Base-by-base conservation (phyloP, 1,140 invertebrate genomes). In the Rhyacophila brunnea region DNA sequence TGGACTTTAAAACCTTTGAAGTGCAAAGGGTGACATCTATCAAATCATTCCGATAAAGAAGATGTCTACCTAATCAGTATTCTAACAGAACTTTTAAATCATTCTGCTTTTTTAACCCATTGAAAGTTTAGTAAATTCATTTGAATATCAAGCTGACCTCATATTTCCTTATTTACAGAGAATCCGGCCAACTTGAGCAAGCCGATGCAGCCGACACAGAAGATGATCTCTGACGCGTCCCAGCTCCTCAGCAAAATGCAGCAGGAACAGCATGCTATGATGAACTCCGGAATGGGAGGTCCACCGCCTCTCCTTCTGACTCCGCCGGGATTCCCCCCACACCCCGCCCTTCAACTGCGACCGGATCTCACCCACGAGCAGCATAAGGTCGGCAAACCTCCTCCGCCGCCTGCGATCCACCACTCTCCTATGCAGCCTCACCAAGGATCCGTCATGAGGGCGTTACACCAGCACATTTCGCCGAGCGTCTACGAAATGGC, bases 401-500 rank as follows among this genome's bases (percentile, higher is more conserved):
- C 69, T 35, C 71, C 65, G 60, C 70, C 58, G 54, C 66, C 43
- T 49, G 76, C 75, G 50, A 80, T 75, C 53, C 81, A 74, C 45
- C 74, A 80, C 35, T 83, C 82, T 49, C 84, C 83, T 9, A 83
- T 83, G 2, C 81, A 84, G 64, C 82, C 80, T 51, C 83, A 81
- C 67, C 83, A 84, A 38, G 80, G 83, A 7, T 83, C 85, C 35
- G 79, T 84, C 0, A 81, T 91, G 77, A 81, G 86, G 17, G 81
- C 77, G 32, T 80, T 91, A 14, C 88, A 90, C 65, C 88, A 90
- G 46, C 89, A 92, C 67, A 87, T 92, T 68, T 89, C 89, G 17
- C 91, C 86, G 1, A 92, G 89, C 64, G 92, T 96, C 0, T 96
- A 96, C 72, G 95, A 98, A 75, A 95, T 98, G 89, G 94, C 95